A percentile compares a stretch with the other conserved stretches of the same genome.
These are phyloP conservation scores for Noctua pronuba DNA, from an alignment of 2,888 invertebrate genomes.

Conservation along the genomic window DNA sequence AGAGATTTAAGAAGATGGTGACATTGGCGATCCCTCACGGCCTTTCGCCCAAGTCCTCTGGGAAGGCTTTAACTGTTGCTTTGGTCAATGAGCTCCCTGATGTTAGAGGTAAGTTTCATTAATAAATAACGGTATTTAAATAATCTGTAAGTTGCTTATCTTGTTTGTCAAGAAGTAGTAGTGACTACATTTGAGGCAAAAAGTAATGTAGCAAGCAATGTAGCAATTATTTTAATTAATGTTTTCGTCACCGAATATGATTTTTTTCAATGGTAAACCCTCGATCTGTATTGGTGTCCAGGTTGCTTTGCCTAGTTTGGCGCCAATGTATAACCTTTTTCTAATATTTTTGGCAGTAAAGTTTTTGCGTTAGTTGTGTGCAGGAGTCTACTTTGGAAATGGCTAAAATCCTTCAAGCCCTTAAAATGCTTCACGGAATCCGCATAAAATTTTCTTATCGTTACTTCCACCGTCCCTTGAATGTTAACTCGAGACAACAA, in stretches of 20 bases:
- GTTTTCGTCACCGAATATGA: neutral
- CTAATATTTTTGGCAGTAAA: neutral
- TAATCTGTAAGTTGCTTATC: neutral
- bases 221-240: neutral
- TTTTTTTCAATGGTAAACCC: no score
- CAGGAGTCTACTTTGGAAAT: neutral
- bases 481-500: constrained; percentile 13
- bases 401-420: neutral
- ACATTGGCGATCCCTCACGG: constrained; percentile 76
- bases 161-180: neutral
- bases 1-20: constrained; percentile 81
- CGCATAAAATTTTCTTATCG: constrained; percentile 5
- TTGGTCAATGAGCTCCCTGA: constrained; percentile 80
- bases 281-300: no score
- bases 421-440: neutral
- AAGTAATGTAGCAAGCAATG: neutral
- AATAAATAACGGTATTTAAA: neutral
- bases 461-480: neutral
- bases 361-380: neutral
- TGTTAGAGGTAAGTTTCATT: constrained; percentile 73
- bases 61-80: constrained; percentile 79
- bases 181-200: neutral
- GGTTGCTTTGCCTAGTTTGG: no score
- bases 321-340: no score
- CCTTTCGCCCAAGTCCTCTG: constrained; percentile 76